phyloP scores from a whole-genome alignment of 2,888 invertebrate genomes.

The Andrena flavipes region DNA sequence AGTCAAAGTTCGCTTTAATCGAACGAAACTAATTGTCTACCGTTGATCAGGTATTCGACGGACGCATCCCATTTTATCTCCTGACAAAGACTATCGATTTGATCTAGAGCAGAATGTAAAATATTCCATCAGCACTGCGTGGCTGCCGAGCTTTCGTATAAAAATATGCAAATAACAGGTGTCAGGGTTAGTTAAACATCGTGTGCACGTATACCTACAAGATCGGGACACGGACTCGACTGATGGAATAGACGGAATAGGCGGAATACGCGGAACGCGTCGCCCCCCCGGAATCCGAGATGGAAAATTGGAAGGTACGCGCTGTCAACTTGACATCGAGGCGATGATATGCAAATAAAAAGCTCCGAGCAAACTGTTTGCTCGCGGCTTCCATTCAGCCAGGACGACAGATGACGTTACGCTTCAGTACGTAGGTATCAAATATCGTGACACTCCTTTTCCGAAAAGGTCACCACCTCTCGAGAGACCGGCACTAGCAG shows the following conservation, averaged over 20 bases:
- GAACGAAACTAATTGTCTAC: neutral
- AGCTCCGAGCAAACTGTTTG: slow-evolving; percentile 36
- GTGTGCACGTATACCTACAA: neutral
- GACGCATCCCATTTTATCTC: neutral
- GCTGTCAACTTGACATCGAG: slow-evolving; percentile 29
- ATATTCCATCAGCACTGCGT: neutral
- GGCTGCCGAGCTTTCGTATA: neutral
- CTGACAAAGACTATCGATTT: neutral
- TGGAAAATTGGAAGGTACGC: slow-evolving; percentile 41
- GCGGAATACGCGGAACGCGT: neutral
- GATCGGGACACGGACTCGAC: neutral
- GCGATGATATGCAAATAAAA: slow-evolving; percentile 42
- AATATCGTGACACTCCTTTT: slow-evolving; percentile 2
- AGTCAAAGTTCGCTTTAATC: neutral
- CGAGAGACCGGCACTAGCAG: neutral
- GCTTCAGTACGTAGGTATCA: slow-evolving; percentile 12
- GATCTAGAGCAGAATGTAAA: neutral
- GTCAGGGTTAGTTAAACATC: slow-evolving; percentile 2
- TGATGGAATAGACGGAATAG: neutral
- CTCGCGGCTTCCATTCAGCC: slow-evolving; percentile 34
- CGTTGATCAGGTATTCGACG: slow-evolving; percentile 3
- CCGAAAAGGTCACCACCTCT: neutral
- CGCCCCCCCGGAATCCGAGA: slow-evolving; percentile 2
- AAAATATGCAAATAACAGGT: slow-evolving; percentile 5
- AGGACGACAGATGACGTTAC: slow-evolving; percentile 33